A percentile compares a stretch with the other conserved stretches of the same genome.
Conservation (phyloP, 2,797 vertebrate species). For the Ataeniobius toweri region DNA sequence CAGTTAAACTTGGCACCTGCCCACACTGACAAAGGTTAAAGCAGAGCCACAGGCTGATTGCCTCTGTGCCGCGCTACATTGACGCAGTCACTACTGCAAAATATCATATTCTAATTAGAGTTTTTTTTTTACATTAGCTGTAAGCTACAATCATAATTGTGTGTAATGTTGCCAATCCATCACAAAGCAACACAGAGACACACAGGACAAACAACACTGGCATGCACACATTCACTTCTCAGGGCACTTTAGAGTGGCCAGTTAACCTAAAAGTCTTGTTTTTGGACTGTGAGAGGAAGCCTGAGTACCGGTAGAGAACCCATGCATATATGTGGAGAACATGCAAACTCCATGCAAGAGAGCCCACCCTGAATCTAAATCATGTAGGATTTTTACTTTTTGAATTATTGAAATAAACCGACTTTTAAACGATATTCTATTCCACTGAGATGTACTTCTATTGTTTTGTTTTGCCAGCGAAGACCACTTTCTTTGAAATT, state of each 20-base stretch:
- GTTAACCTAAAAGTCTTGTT: not conserved
- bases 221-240: not conserved
- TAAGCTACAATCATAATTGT: not conserved
- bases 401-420: not conserved
- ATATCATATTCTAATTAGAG: not conserved
- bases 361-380: not conserved
- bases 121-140: not conserved
- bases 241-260: not conserved
- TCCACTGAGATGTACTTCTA: not conserved
- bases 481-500: conserved; percentile 19
- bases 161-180: not conserved
- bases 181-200: not conserved
- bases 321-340: not conserved
- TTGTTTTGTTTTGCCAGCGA: conserved; percentile 6
- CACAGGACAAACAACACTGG: not conserved
- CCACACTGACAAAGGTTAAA: not conserved
- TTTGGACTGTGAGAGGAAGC: not conserved
- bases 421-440: not conserved
- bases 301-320: not conserved
- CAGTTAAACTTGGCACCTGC: not conserved
- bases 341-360: not conserved
- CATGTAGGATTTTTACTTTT: not conserved
- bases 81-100: too few species aligned
- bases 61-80: not conserved
- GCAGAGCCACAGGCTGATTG: not conserved